A percentile compares a stretch with the other conserved stretches of the same genome.
phyloP scores from a whole-genome alignment of 2,797 vertebrate genomes.

The Mormyrops attenuatus region DNA sequence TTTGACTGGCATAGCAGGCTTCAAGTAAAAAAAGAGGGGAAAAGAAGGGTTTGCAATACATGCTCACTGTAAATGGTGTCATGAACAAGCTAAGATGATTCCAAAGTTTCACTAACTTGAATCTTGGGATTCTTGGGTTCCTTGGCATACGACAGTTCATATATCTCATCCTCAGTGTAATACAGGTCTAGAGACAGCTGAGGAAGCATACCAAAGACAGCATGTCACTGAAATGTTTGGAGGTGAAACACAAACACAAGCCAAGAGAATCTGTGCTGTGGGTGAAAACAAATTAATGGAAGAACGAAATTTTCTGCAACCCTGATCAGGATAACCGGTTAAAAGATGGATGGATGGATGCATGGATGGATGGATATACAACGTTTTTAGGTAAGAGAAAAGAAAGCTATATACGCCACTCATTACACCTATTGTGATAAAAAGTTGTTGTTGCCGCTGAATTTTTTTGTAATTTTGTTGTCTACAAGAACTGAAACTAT shows the following conservation, averaged over 20 bases:
- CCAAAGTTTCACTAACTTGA: slow-evolving; percentile 63
- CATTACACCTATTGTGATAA: neutral
- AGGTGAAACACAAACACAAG: neutral
- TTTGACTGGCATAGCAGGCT: slow-evolving; percentile 74
- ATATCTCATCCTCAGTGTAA: slow-evolving; percentile 88
- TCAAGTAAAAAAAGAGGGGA: slow-evolving; percentile 27
- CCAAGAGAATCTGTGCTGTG: neutral
- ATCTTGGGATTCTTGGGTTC: slow-evolving; percentile 80
- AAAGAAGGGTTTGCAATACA: neutral
- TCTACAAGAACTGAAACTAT: neutral
- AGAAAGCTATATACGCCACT: neutral
- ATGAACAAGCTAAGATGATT: neutral
- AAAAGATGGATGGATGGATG: neutral
- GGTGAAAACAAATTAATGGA: neutral
- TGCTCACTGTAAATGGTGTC: neutral
- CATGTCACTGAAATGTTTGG: slow-evolving; percentile 20
- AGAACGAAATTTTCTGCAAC: neutral
- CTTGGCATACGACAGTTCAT: slow-evolving; percentile 82
- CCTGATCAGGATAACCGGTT: neutral
- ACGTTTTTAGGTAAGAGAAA: neutral
- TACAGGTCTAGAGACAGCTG: slow-evolving; percentile 86
- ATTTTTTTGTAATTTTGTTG: neutral
- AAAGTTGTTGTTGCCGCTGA: too few species aligned
- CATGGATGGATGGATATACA: neutral
- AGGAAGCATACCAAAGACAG: neutral